Conservation (phyloP, 2,113 vertebrate species). For the Colossoma macropomum region DNA sequence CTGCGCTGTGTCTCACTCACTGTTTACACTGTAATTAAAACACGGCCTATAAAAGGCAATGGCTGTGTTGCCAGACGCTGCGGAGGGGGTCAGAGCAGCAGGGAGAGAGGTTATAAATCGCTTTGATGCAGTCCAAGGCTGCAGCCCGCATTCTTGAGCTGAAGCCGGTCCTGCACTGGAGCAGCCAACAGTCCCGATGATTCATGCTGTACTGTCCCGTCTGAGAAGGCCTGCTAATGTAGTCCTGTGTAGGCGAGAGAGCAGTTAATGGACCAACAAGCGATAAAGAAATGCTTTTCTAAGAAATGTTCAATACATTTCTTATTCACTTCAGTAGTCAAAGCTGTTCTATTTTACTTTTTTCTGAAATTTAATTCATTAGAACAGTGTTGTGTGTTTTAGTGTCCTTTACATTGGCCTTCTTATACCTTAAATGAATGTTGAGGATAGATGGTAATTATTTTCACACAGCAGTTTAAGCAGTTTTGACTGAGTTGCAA, state of each 20-base stretch:
- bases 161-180: conserved; percentile 47
- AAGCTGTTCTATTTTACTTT: background rate
- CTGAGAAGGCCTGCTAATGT: background rate
- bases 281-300: background rate
- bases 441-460: no score
- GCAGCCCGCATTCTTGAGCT: conserved; percentile 72
- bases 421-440: no score
- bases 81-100: conserved; percentile 63
- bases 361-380: no score
- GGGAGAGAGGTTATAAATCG: conserved; percentile 73
- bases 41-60: conserved; percentile 83
- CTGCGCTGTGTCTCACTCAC: conserved; percentile 64
- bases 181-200: conserved; percentile 9
- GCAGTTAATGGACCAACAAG: background rate
- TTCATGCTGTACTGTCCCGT: background rate
- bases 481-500: no score
- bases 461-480: no score
- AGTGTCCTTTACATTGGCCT: no score
- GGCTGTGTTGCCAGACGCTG: conserved; percentile 71
- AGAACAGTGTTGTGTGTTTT: no score
- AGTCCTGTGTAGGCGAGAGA: background rate
- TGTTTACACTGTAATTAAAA: conserved; percentile 81
- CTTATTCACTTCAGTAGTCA: background rate
- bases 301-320: background rate
- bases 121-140: conserved; percentile 71